These are phyloP conservation scores for Ataeniobius toweri DNA, from an alignment of 2,797 vertebrate genomes.

Conservation along the genomic window DNA sequence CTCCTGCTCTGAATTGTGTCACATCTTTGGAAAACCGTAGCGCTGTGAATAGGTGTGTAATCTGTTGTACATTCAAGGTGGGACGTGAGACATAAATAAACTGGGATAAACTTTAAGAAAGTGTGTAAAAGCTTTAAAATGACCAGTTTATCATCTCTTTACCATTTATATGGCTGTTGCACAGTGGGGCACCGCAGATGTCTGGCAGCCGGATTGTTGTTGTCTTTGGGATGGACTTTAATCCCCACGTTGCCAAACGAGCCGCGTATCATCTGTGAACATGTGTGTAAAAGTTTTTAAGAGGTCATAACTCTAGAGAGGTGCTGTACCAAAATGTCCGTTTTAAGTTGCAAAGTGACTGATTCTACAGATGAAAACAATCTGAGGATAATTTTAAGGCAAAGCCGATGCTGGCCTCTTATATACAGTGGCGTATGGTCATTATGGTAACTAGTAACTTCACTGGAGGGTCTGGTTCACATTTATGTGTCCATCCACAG, in stretches of 20 bases:
- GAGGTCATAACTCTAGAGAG: too few relatives aligned
- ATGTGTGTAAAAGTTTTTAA: too few relatives aligned
- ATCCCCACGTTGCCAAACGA: too few relatives aligned
- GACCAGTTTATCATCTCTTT: too few relatives aligned
- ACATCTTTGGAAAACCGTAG: background rate
- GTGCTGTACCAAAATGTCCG: background rate
- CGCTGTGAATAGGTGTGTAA: background rate
- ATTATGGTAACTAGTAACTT: background rate
- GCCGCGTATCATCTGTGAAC: too few relatives aligned
- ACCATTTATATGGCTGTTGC: too few relatives aligned
- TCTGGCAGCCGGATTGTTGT: background rate
- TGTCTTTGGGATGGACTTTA: too few relatives aligned
- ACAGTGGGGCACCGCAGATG: background rate
- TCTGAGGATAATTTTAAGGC: background rate
- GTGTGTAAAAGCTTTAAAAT: too few relatives aligned
- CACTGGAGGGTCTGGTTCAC: conserved; percentile 41
- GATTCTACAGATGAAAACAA: background rate
- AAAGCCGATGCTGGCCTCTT: background rate
- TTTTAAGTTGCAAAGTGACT: background rate
- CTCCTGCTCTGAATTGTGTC: background rate
- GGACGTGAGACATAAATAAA: too few relatives aligned
- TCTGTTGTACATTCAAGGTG: too few relatives aligned
- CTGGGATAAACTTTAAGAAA: too few relatives aligned
- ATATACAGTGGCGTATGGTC: background rate
- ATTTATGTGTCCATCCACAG: conserved; percentile 49